Percentiles rank a stretch among this genome's conserved stretches.
Conservation (phyloP, 2,113 vertebrate genomes). For the Athene cunicularia region DNA sequence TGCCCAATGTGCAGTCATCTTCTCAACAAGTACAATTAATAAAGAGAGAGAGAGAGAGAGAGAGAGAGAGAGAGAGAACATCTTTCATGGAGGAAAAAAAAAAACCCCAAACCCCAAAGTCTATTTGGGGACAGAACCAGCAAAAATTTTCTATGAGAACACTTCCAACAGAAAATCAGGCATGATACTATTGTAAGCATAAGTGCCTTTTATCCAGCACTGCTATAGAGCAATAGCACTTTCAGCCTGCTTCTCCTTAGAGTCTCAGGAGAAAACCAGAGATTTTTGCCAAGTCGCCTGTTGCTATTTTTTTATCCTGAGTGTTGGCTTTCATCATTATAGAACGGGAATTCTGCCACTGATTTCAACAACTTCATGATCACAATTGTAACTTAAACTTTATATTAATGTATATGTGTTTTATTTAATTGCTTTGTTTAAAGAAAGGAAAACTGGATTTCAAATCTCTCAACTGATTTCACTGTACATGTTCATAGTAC, state of each 20-base stretch:
- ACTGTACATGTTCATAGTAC: slow-evolving; percentile 24
- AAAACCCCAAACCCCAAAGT: no score
- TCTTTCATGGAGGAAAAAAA: background rate
- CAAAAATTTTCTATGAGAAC: background rate
- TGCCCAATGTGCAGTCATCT: background rate
- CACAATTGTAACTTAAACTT: slow-evolving; percentile 47
- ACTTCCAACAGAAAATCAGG: background rate
- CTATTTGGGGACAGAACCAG: background rate
- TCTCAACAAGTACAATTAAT: background rate
- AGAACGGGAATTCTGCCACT: slow-evolving; percentile 57
- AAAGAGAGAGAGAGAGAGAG: background rate
- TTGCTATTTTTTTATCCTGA: slow-evolving; percentile 55
- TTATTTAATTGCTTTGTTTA: slow-evolving; percentile 63
- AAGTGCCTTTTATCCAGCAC: background rate
- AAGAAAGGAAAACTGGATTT: slow-evolving; percentile 57
- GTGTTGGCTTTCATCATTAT: slow-evolving; percentile 52
- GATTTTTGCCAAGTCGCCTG: slow-evolving; percentile 43
- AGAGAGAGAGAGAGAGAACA: background rate
- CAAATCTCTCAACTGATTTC: slow-evolving; percentile 51
- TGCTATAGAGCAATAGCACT: background rate
- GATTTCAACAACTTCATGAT: slow-evolving; percentile 51
- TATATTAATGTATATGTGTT: slow-evolving; percentile 57
- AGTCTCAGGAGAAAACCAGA: slow-evolving; percentile 46
- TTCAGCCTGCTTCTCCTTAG: background rate
- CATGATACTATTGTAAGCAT: background rate